Percentiles rank a stretch among this genome's conserved stretches.
These are phyloP conservation scores for Rhamnusium bicolor DNA, from an alignment of 2,888 invertebrate genomes.

Conservation along the genomic window DNA sequence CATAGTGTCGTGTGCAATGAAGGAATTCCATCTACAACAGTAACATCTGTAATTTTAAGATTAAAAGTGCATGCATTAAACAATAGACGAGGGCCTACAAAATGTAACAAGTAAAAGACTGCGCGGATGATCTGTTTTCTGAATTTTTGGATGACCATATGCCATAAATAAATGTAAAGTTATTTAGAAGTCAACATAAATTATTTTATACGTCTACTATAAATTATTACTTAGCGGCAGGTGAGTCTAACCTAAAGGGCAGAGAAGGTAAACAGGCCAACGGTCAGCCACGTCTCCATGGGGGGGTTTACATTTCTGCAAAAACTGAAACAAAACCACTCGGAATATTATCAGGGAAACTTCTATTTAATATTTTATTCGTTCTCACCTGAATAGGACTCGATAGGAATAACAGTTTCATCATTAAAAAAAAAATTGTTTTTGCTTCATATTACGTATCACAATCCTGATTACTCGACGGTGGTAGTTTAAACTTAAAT, in stretches of 20 bases:
- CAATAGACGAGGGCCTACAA: too few relatives aligned
- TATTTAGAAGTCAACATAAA: conserved; percentile 64
- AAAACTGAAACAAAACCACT: neutral
- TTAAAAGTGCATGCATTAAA: too few relatives aligned
- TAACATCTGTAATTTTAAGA: neutral
- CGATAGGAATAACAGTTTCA: too few relatives aligned
- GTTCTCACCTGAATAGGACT: too few relatives aligned
- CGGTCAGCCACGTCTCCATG: conserved; percentile 37
- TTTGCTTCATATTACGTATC: too few relatives aligned
- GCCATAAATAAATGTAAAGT: conserved; percentile 47
- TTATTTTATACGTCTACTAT: conserved; percentile 64
- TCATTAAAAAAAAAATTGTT: too few relatives aligned
- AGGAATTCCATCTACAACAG: neutral
- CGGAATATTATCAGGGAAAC: too few relatives aligned
- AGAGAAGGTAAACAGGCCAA: conserved; percentile 34
- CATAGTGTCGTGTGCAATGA: neutral
- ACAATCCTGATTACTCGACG: too few relatives aligned
- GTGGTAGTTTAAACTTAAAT: too few relatives aligned
- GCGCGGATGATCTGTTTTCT: neutral
- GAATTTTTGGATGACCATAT: neutral
- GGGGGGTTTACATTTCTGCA: conserved; percentile 16
- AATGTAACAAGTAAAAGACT: neutral
- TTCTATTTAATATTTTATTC: too few relatives aligned
- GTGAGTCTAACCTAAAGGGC: conserved; percentile 54
- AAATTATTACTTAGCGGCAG: conserved; percentile 65